Evolutionary conservation across 1,140 invertebrate genomes (phyloP), one percentile per base, ranked within the genome.

Genomic region (Grapholita molesta): DNA sequence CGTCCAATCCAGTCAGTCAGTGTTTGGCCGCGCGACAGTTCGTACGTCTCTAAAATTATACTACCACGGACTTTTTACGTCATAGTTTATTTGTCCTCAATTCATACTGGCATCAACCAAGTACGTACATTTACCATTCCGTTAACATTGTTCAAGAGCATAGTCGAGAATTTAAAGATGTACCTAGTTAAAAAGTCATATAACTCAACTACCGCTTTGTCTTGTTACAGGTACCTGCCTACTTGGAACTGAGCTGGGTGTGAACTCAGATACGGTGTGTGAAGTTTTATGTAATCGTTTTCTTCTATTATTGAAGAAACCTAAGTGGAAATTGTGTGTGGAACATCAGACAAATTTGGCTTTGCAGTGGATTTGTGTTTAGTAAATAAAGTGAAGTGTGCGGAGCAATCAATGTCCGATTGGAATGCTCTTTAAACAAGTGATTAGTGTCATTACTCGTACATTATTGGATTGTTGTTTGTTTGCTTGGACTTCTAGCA

Each of bases 201-300:
- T 48, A 78, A 80, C 80, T 80, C 84, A 81, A 88, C 79, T 79
- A 85, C 72, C 71, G 85, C 86, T 91, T 89, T 89, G 86, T 89
- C 86, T 91, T 89, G 89, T 90, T 91, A 86, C 89, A 91, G 89
- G 89, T 91, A 89, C 80, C 80, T 83, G 80, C 82, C 80, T 83
- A 82, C 82, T 87, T 84, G 82, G 80, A 85, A 84, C 83, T 88
- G 88, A 86, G 88, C 82, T 89, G 88, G 88, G 88, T 91, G 87
- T 91, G 89, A 91, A 85, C 87, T 80, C 82, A 86, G 86, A 86
- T 88, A 89, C 83, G 83, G 78, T 83, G 86, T 86, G 85, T 89
- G 83, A 80, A 80, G 80, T 89, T 91, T 88, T 88, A 87, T 89
- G 81, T 88, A 91, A 89, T 84, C 83, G 80, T 82, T 72, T 83